Evolutionary conservation across 2,888 invertebrate species (phyloP).

Genomic region (Ophioninae sp.): DNA sequence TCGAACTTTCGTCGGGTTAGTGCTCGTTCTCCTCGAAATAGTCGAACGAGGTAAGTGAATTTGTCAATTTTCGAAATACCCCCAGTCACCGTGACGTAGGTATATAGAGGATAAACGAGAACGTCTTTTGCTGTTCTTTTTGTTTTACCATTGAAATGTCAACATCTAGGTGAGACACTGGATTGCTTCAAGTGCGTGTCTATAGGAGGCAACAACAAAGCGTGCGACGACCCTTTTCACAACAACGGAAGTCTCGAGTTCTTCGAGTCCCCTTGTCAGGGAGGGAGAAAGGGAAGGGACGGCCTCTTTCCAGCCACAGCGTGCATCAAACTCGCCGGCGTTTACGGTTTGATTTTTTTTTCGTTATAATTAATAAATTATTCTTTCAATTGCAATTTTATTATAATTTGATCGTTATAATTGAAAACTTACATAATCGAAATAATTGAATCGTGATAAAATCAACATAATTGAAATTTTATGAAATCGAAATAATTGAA

Average conservation of each 20-base stretch:
- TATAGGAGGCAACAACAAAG: conserved; percentile 91
- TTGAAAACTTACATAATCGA: too few relatives aligned
- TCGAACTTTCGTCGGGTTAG: conserved; percentile 39
- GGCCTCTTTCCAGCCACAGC: conserved; percentile 98
- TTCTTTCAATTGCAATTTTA: not conserved
- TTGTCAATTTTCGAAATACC: not conserved
- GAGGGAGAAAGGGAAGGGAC: conserved; percentile 94
- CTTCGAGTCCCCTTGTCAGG: conserved; percentile 95
- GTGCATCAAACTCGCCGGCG: conserved; percentile 96
- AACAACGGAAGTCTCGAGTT: conserved; percentile 93
- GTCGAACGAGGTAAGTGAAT: conserved; percentile 65
- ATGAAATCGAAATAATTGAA: too few relatives aligned
- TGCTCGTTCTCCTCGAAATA: conserved; percentile 56
- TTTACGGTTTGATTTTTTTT: conserved; percentile 85
- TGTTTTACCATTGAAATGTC: not conserved
- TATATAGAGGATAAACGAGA: not conserved
- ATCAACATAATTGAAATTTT: too few relatives aligned
- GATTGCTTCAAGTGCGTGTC: conserved; percentile 99
- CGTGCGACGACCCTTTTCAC: conserved; percentile 98
- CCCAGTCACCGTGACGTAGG: too few relatives aligned
- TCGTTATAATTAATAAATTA: conserved; percentile 5
- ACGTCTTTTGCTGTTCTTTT: not conserved
- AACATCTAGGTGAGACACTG: conserved; percentile 85
- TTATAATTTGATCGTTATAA: too few relatives aligned
- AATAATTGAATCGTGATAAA: too few relatives aligned